These are phyloP conservation scores for Pristionchus entomophagus DNA, from an alignment of 2,888 invertebrate genomes.

Conservation along the genomic window DNA sequence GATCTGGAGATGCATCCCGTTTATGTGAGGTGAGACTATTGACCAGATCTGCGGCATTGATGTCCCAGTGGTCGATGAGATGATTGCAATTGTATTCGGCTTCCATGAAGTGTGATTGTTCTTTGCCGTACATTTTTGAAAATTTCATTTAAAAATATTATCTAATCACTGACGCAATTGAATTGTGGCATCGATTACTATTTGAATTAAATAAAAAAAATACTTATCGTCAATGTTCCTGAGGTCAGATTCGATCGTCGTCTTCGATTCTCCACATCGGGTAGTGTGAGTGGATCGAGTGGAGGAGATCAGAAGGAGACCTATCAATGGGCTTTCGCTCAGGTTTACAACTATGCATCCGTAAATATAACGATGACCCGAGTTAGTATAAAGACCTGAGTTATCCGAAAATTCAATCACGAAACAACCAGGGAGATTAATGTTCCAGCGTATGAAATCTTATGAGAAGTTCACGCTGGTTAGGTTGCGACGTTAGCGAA, in stretches of 20 bases:
- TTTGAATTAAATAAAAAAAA: neutral
- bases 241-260: constrained; percentile 31
- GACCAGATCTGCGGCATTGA: neutral
- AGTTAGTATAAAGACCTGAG: too few relatives aligned
- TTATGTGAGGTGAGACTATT: constrained; percentile 7
- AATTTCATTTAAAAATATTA: too few relatives aligned
- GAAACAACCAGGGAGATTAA: too few relatives aligned
- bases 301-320: constrained; percentile 13
- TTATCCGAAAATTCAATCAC: too few relatives aligned
- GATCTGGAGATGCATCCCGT: constrained; percentile 36
- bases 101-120: too few relatives aligned
- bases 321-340: neutral
- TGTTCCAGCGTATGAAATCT: too few relatives aligned
- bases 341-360: too few relatives aligned
- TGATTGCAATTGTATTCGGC: too few relatives aligned
- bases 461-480: neutral
- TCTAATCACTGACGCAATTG: too few relatives aligned
- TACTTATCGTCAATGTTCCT: neutral
- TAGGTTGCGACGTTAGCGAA: neutral
- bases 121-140: too few relatives aligned
- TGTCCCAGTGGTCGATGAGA: neutral
- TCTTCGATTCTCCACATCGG: constrained; percentile 37
- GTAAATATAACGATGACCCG: too few relatives aligned
- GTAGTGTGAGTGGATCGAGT: constrained; percentile 11
- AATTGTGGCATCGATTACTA: neutral